phyloP scores from a whole-genome alignment of 1,140 invertebrate species.

The Monomorium pharaonis region DNA sequence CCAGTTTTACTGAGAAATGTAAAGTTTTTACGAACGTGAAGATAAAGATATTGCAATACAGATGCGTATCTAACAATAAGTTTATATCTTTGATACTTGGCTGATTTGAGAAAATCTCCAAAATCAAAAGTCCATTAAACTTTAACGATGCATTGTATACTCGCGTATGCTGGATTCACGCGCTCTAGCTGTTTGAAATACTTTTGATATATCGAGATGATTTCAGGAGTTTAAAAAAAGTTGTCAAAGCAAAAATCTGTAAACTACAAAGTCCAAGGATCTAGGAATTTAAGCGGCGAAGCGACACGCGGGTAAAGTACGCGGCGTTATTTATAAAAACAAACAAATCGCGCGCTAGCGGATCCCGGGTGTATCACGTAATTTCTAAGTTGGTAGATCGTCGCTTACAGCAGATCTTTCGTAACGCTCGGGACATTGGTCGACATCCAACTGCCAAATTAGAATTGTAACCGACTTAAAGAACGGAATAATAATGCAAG shows the following conservation, averaged over 20 bases:
- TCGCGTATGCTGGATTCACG: neutral
- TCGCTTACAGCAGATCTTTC: slow-evolving; percentile 60
- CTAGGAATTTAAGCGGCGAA: slow-evolving; percentile 3
- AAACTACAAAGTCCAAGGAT: slow-evolving; percentile 9
- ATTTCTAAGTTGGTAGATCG: slow-evolving; percentile 67
- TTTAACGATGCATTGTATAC: neutral
- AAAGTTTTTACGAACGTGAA: neutral
- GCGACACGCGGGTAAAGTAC: slow-evolving; percentile 1
- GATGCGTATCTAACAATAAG: neutral
- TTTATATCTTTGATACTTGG: neutral
- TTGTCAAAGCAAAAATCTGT: neutral
- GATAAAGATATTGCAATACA: neutral
- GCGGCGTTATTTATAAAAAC: slow-evolving; percentile 54
- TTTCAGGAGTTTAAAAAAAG: neutral
- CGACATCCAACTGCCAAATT: slow-evolving; percentile 71
- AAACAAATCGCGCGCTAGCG: slow-evolving; percentile 51
- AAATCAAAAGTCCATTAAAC: neutral
- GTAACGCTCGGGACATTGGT: slow-evolving; percentile 66
- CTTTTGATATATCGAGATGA: neutral
- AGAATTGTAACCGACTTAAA: slow-evolving; percentile 56
- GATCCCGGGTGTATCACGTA: slow-evolving; percentile 64
- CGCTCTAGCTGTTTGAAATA: neutral
- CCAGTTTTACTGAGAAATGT: neutral
- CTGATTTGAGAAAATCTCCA: neutral
- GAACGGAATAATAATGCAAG: slow-evolving; percentile 11